Evolutionary conservation across 53 echinoderm and acorn worm species (phyloP).

Genomic region (Apostichopus leukothele): DNA sequence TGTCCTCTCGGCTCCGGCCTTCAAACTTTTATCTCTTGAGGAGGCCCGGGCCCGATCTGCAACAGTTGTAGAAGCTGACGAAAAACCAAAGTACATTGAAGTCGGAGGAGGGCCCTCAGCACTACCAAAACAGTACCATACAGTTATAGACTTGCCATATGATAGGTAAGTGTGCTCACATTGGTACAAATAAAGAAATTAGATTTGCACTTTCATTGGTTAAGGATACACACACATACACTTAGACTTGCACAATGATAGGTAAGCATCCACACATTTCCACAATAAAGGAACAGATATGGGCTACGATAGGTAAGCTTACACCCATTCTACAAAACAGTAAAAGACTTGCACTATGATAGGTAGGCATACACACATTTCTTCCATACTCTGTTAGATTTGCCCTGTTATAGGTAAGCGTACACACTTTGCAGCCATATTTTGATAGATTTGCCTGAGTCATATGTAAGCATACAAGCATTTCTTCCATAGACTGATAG

Average conservation of each 20-base stretch:
- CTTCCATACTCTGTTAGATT: no score
- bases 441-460: constrained; percentile 70
- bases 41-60: constrained; percentile 83
- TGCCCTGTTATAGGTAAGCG: background rate
- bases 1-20: constrained; percentile 76
- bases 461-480: constrained; percentile 8
- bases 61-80: constrained; percentile 62
- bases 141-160: constrained; percentile 82
- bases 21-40: constrained; percentile 90
- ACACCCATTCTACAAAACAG: no score
- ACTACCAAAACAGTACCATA: constrained; percentile 93
- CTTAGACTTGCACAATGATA: background rate
- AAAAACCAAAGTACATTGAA: constrained; percentile 92
- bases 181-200: no score
- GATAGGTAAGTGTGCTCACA: constrained; percentile 58
- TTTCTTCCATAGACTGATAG: background rate
- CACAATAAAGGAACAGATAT: constrained; percentile 39
- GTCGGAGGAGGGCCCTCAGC: constrained; percentile 95
- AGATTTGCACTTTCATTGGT: no score
- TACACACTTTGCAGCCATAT: constrained; percentile 55
- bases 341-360: no score
- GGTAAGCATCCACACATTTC: background rate
- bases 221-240: background rate
- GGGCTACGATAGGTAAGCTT: no score
- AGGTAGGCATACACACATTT: no score